Evolutionary conservation across 2,113 vertebrate genomes (phyloP), one percentile per base, ranked within the genome.

Genomic region (Notothenia coriiceps): DNA sequence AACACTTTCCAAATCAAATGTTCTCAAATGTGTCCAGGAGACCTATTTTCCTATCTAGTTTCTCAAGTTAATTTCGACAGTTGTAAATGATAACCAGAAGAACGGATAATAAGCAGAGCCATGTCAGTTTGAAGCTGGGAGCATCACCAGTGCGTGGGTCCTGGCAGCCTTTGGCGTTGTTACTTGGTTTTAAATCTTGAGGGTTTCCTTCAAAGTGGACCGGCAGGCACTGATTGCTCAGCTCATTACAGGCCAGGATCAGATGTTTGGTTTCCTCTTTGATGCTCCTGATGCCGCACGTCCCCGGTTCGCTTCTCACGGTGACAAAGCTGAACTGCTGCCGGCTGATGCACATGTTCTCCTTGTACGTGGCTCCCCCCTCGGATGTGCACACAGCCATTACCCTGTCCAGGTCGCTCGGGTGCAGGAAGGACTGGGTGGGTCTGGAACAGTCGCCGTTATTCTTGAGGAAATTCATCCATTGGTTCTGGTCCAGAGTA

Each of bases 201-300:
- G 89, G 74, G 82, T 95, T 95, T 20, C 91, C 94, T 74, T 95
- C 93, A 20, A 95, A 95, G 40, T 95, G 95, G 54, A 95, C 92
- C 0, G 94, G 94, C n/a, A 94, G 44, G 44, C 95, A 95, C 25
- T 68, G 62, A 10, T 94, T 86, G 1, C 59, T 68, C 61, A 95
- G 67, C 12, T 68, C 47, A 1, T 95, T 93, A 55, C 95, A 95
- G 49, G 91, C 94, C 72, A 95, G 90, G 70, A 95, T 95, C 82
- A 95, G 90, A 70, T 95, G 90, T 72, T 94, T 95, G 40, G 12
- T 90, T 57, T 95, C 94, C 2, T 44, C 0, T 0, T 0, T 43
- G 2, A 95, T 12, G n/a, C 54, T 93, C 50, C 0, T 83, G 79
- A 95, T 93, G 0, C 87, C 90, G 1, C 95, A 95, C 9, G 89